phyloP scores from a whole-genome alignment of 2,797 vertebrate species.

The Heliangelus exortis region DNA sequence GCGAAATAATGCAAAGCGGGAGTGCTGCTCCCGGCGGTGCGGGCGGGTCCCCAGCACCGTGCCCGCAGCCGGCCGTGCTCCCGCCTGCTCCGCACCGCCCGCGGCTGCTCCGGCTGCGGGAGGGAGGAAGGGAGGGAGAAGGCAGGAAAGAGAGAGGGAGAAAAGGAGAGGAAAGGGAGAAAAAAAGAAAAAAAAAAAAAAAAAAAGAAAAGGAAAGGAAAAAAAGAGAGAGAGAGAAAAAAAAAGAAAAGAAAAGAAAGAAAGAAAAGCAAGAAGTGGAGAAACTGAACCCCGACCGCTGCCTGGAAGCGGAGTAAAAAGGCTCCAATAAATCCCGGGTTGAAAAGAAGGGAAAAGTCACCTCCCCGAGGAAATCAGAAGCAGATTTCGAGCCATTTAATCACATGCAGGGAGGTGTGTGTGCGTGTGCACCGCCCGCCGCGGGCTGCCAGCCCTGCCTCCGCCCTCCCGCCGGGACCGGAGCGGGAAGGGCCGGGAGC shows the following conservation, averaged over 20 bases:
- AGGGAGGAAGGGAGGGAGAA: neutral
- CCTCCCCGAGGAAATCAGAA: slow-evolving; percentile 76
- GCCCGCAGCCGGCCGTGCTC: slow-evolving; percentile 34
- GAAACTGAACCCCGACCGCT: slow-evolving; percentile 40
- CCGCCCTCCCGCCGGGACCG: slow-evolving; percentile 21
- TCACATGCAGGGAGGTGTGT: slow-evolving; percentile 62
- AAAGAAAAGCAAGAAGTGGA: neutral
- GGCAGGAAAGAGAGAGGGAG: neutral
- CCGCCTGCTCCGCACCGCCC: slow-evolving; percentile 14
- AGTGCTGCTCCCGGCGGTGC: slow-evolving; percentile 5
- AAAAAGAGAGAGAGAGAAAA: too few species aligned
- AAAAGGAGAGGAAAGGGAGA: neutral
- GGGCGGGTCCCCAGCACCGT: slow-evolving; percentile 33
- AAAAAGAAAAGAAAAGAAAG: neutral
- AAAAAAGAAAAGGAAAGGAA: too few species aligned
- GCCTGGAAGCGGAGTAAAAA: slow-evolving; percentile 48
- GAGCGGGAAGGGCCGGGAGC: neutral
- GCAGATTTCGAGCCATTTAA: slow-evolving; percentile 74
- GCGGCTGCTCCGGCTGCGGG: slow-evolving; percentile 1
- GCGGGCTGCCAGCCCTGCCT: slow-evolving; percentile 36
- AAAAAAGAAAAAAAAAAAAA: neutral
- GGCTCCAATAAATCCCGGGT: slow-evolving; percentile 62
- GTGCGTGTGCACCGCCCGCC: slow-evolving; percentile 34
- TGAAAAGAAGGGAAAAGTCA: slow-evolving; percentile 66
- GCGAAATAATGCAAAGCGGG: neutral